Evolutionary conservation across 92 coral and sea anemone species (phyloP).

Genomic region (Parazoanthus darwini): DNA sequence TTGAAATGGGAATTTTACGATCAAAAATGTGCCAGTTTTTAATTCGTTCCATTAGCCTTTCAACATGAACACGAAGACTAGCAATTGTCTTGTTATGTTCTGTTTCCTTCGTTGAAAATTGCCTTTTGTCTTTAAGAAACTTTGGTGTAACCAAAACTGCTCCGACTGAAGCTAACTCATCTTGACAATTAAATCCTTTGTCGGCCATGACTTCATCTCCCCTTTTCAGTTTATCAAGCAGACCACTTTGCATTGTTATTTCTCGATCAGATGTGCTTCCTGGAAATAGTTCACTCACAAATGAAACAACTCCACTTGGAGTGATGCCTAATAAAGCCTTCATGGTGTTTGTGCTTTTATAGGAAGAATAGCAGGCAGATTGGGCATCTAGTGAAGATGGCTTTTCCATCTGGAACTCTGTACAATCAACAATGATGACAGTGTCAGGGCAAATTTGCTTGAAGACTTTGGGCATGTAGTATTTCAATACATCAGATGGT

Average conservation of each 20-base stretch:
- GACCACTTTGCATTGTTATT: too few relatives aligned
- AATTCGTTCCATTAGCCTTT: slow-evolving; percentile 58
- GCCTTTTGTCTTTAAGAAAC: too few relatives aligned
- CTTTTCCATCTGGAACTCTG: slow-evolving; percentile 28
- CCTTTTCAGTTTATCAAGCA: too few relatives aligned
- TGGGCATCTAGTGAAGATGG: slow-evolving; percentile 24
- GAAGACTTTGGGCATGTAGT: slow-evolving; percentile 19
- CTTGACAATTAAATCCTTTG: too few relatives aligned
- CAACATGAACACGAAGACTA: slow-evolving; percentile 49
- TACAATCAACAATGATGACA: slow-evolving; percentile 35
- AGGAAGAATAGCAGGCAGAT: slow-evolving; percentile 27
- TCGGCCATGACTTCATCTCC: too few relatives aligned
- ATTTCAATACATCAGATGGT: slow-evolving; percentile 20
- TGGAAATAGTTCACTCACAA: slow-evolving; percentile 9
- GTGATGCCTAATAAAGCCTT: slow-evolving; percentile 23
- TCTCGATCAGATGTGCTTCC: not conserved
- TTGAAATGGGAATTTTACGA: slow-evolving; percentile 48
- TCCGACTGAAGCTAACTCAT: too few relatives aligned
- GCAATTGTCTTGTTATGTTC: too few relatives aligned
- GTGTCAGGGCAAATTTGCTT: slow-evolving; percentile 13
- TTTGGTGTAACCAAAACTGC: too few relatives aligned
- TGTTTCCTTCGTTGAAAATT: too few relatives aligned
- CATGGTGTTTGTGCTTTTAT: slow-evolving; percentile 19
- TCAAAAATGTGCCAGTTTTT: slow-evolving; percentile 67
- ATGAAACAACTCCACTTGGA: slow-evolving; percentile 24